Base-by-base conservation (phyloP, 2,888 invertebrate species). In the Pandemis corylana region DNA sequence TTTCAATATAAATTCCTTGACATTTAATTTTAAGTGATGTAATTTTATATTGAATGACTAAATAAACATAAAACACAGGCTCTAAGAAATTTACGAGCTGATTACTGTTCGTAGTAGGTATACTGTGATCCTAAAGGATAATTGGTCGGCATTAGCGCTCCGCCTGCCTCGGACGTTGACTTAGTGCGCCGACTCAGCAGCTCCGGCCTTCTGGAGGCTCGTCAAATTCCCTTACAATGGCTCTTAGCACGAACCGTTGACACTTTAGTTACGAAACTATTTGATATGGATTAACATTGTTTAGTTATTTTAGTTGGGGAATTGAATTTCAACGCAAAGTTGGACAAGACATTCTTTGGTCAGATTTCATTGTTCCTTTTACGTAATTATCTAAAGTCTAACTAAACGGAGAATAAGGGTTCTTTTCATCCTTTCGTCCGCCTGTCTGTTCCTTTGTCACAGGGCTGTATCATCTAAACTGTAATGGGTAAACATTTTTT, bases 121-220 rank as follows among this genome's bases (percentile, higher is more conserved):
- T 15, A 71, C 70, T 70, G 46, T 42, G 67, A 44, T 44, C 62
- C 53, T 36, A 44, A 67, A 77, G 77, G 77, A 75, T 79, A 78
- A 80, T 79, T 76, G 79, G 77, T 65, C 53, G 68, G 66, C 76
- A 77, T 78, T 79, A 78, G 66, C 68, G 68, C 61, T 61, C 76
- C 73, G 75, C 74, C 77, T 80, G 79, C 15, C 71, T 51, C 76
- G 81, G 83, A 82, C 82, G 80, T 80, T 88, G 86, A 87, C 84
- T 85, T 86, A 88, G 72, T 76, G 69, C 76, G 75, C 70, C 74
- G 72, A 77, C 71, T 79, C 74, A 77, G 77, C 78, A 72, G 68
- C 63, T 73, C 68, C 68, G 15, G 71, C 67, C 62, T 59, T 61
- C 56, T 42, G 66, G 51, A 61, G 13, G 51, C 67, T 75, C 71